Evolutionary conservation across 92 coral and sea anemone species (phyloP).

Genomic region (Heteractis magnifica): DNA sequence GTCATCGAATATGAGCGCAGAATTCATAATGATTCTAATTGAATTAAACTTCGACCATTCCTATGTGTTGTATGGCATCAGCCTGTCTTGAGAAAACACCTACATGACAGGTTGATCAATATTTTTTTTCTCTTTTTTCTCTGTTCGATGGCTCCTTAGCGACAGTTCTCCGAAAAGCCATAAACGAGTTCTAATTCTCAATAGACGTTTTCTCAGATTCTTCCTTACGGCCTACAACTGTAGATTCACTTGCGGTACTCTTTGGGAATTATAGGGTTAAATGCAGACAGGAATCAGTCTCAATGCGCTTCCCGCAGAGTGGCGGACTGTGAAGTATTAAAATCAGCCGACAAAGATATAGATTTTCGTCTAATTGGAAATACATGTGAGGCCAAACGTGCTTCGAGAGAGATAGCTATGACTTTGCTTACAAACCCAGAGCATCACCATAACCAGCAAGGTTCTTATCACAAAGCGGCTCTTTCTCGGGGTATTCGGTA

Average conservation of each 20-base stretch:
- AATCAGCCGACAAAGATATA: constrained; percentile 59
- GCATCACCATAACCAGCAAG: constrained; percentile 11
- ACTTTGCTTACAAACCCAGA: not conserved
- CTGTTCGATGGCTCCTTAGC: not conserved
- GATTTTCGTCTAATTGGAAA: constrained; percentile 54
- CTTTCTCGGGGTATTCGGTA: not conserved
- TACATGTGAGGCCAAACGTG: constrained; percentile 53
- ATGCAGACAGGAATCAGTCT: constrained; percentile 26
- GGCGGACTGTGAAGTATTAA: constrained; percentile 24
- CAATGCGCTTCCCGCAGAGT: constrained; percentile 47
- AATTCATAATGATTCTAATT: constrained; percentile 1
- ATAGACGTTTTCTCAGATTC: not conserved
- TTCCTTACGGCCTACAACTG: constrained; percentile 6
- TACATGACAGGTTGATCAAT: not conserved
- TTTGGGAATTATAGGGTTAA: constrained; percentile 43
- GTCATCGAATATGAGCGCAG: constrained; percentile 8
- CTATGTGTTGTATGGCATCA: not conserved
- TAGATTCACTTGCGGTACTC: constrained; percentile 24
- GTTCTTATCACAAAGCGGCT: constrained; percentile 34
- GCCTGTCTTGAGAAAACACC: not conserved
- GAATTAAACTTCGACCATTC: not conserved
- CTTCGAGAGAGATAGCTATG: constrained; percentile 32
- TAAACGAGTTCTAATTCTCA: not conserved
- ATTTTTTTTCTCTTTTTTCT: not conserved
- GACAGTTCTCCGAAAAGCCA: not conserved